A percentile compares a stretch with the other conserved stretches of the same genome.
Conservation (phyloP, 2,888 invertebrate genomes). For the Tuta absoluta region DNA sequence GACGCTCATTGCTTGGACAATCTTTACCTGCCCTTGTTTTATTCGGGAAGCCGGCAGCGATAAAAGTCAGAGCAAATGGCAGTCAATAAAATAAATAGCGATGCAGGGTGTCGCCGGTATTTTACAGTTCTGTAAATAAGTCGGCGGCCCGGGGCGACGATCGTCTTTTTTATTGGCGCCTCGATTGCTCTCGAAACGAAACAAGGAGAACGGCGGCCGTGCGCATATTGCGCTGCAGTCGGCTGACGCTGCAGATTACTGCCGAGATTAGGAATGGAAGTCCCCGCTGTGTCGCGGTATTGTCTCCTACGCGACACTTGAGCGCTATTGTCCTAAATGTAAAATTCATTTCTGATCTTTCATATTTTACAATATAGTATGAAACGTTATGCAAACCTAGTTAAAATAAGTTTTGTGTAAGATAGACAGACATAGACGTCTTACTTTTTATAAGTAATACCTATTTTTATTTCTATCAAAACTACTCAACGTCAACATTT, state of each 20-base stretch:
- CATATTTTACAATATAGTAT: background rate
- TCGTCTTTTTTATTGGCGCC: conserved; percentile 82
- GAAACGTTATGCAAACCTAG: background rate
- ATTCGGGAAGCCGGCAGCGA: conserved; percentile 75
- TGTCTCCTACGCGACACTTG: conserved; percentile 48
- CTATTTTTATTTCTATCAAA: conserved; percentile 36
- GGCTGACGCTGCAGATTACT: conserved; percentile 73
- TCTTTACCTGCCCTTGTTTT: conserved; percentile 71
- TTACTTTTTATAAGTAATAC: too few relatives aligned
- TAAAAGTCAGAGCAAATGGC: conserved; percentile 80
- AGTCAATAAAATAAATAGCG: conserved; percentile 82
- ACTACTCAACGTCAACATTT: conserved; percentile 56
- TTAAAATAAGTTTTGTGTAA: background rate
- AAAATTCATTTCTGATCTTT: conserved; percentile 14
- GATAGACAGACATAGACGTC: background rate
- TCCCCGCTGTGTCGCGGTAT: conserved; percentile 54
- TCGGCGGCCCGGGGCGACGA: conserved; percentile 76
- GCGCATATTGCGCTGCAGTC: conserved; percentile 52
- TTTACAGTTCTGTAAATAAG: conserved; percentile 76
- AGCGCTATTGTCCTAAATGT: conserved; percentile 27
- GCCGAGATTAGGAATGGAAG: conserved; percentile 72
- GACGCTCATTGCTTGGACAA: conserved; percentile 25
- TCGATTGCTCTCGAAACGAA: conserved; percentile 81
- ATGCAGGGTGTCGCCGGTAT: conserved; percentile 58
- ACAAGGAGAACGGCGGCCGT: conserved; percentile 66